Base-by-base conservation (phyloP, 2,888 invertebrate genomes). In the Dorcus hopei region DNA sequence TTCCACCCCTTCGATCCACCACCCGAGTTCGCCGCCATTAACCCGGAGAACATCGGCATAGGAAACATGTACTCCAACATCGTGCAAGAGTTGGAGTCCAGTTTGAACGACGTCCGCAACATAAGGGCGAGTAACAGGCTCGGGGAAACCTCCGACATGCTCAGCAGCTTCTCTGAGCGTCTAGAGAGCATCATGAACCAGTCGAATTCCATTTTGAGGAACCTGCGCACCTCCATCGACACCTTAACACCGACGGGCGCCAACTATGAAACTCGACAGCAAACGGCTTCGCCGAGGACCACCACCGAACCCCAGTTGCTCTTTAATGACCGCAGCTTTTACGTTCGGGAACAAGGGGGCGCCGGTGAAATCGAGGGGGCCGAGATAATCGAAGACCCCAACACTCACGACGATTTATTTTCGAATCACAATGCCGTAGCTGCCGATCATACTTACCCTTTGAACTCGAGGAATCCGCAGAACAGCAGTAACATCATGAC, bases 171-270 rank as follows among this genome's bases (percentile, higher is more conserved):
- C 61, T 74, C 77, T 1, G 74, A 76, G 54, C 52, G 67, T 9
- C 53, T 79, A 16, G 77, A 77, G 59, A 76, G 72, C 63, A 76
- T 79, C 49, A 74, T 78, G 74, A 74, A 70, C 56, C 77, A 78
- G 61, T 77, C 77, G 0, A 74, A 77, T 61, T 70, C 73, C 8
- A 77, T 79, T 57, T 67, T 79, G 58, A 67, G 77, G 11, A 78
- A 78, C 65, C 65, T 79, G 52, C 66, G 75, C 9, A 73, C 68
- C 40, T 72, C 75, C 4, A 71, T 77, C 65, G 75, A 76, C 38
- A 67, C 74, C 63, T 59, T 78, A 33, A 68, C 71, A 11, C 63
- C 68, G 9, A 52, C 49, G 9, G 41, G 45, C 2, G 50, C 14
- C 41, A 48, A 38, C 52, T 26, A 16, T 4, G 52, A 54, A 11